A percentile compares a stretch with the other conserved stretches of the same genome.
These are phyloP conservation scores for Stichopus chloronotus DNA, from an alignment of 35 echinoderm and acorn worm species.

Conservation along the genomic window DNA sequence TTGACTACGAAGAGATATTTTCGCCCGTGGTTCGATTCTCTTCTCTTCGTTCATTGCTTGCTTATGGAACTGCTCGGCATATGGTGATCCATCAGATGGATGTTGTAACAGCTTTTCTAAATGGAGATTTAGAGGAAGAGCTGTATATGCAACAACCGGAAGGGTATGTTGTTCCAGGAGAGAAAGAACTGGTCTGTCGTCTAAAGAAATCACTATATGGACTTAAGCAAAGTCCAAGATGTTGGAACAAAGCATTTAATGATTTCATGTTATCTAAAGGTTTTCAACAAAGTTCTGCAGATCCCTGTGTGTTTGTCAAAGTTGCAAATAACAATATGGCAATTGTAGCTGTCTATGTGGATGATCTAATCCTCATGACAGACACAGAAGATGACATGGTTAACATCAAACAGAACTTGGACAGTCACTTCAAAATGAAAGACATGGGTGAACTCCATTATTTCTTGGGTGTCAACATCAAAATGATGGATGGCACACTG, in stretches of 20 bases:
- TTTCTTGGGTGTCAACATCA: conserved; percentile 23
- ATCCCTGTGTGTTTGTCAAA: conserved; percentile 18
- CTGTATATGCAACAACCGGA: background rate
- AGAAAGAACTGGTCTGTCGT: background rate
- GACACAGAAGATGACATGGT: conserved; percentile 20
- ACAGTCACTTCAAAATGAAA: conserved; percentile 7
- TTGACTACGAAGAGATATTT: conserved; percentile 5
- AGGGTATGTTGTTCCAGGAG: background rate
- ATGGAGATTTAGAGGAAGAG: conserved; percentile 7
- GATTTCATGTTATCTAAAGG: too few relatives aligned
- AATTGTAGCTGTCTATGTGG: conserved; percentile 1
- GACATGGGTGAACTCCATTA: conserved; percentile 16
- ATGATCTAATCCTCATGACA: background rate
- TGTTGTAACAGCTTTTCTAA: conserved; percentile 1
- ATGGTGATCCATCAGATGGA: conserved; percentile 7
- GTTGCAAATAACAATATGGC: background rate
- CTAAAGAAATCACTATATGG: background rate
- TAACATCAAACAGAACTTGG: conserved; percentile 1
- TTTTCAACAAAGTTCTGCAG: too few relatives aligned
- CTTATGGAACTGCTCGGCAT: background rate
- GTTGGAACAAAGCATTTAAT: too few relatives aligned
- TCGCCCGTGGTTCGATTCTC: background rate
- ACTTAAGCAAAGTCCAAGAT: background rate
- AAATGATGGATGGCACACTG: background rate
- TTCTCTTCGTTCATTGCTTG: conserved; percentile 8